Evolutionary conservation across 2,113 vertebrate species (phyloP).

Genomic region (cat (Felis catus)): F.catus_Fca126_mat1.0 CM031413.1:158083001-158083500

Average conservation of each 20-base stretch:
- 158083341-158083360: not conserved
- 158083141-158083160: not conserved
- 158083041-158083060: not conserved
- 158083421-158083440: not conserved
- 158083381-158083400: not conserved
- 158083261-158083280: not conserved
- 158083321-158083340: not conserved
- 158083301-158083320: not conserved
- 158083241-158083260: not conserved
- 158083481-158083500: not conserved
- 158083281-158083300: not conserved
- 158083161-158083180: not conserved
- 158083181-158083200: not conserved
- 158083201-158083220: not conserved
- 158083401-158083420: not conserved
- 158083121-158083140: not conserved
- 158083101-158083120: not conserved
- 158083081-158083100: not conserved
- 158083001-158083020: not conserved
- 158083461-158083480: not conserved
- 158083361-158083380: not conserved
- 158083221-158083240: not conserved
- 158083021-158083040: not conserved
- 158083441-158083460: not conserved
- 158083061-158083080: not conserved